These are phyloP conservation scores for Acanthochromis polyacanthus DNA, from an alignment of 2,113 vertebrate species.

Conservation along the genomic window DNA sequence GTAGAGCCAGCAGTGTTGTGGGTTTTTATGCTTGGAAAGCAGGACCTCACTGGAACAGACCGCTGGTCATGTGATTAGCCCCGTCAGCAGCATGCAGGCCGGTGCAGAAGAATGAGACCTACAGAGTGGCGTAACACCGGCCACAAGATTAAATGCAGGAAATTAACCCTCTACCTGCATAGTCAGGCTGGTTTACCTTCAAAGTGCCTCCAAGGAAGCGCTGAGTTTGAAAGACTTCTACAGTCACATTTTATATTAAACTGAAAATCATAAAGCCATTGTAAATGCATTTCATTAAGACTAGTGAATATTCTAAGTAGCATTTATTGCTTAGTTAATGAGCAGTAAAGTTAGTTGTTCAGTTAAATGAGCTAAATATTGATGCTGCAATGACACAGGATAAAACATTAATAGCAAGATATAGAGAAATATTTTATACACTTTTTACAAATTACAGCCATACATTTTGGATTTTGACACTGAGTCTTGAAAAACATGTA, in stretches of 20 bases:
- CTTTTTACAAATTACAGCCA: background rate
- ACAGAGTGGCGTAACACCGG: conserved; percentile 2
- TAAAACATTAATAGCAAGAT: too few relatives aligned
- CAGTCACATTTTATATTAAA: too few relatives aligned
- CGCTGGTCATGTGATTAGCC: conserved; percentile 46
- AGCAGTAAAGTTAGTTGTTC: too few relatives aligned
- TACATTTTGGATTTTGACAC: background rate
- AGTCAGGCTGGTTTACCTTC: background rate
- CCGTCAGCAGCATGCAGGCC: conserved; percentile 47
- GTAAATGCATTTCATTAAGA: too few relatives aligned
- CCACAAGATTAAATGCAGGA: conserved; percentile 36
- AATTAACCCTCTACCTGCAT: conserved; percentile 5
- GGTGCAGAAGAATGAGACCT: conserved; percentile 15
- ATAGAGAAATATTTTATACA: background rate
- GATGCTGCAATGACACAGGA: too few relatives aligned
- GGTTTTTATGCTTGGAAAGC: conserved; percentile 42
- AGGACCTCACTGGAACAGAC: conserved; percentile 50
- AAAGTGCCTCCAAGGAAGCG: background rate
- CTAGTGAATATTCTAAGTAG: background rate
- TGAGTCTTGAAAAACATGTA: background rate
- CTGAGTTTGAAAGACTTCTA: too few relatives aligned
- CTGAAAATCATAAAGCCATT: too few relatives aligned
- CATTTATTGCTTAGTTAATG: too few relatives aligned
- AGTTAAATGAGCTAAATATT: too few relatives aligned
- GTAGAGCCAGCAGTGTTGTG: conserved; percentile 26